These are phyloP conservation scores for Muricea muricata DNA, from an alignment of 92 coral and sea anemone genomes.

Conservation along the genomic window DNA sequence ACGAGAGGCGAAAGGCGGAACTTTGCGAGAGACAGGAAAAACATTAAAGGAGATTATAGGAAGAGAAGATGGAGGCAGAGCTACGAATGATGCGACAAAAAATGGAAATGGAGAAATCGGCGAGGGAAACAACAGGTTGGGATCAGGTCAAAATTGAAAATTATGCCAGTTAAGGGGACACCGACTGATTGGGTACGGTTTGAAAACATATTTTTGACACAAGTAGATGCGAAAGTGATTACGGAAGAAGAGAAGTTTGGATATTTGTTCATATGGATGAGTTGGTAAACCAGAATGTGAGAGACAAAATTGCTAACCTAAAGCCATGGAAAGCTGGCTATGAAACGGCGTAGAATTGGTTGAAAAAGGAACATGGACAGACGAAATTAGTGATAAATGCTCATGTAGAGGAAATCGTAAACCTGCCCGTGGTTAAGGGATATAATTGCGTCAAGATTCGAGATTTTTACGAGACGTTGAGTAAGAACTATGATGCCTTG, in stretches of 20 bases:
- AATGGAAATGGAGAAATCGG: background rate
- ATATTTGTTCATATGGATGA: constrained; percentile 50
- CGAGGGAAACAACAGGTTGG: background rate
- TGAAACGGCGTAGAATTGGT: constrained; percentile 60
- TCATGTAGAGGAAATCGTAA: constrained; percentile 61
- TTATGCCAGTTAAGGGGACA: background rate
- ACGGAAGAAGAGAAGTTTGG: constrained; percentile 64
- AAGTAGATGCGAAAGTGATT: constrained; percentile 49
- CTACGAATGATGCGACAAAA: background rate
- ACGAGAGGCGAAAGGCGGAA: background rate
- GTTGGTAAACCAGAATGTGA: constrained; percentile 48
- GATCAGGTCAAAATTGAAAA: background rate
- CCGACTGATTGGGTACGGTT: background rate
- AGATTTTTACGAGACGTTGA: constrained; percentile 50
- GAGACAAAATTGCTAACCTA: constrained; percentile 43
- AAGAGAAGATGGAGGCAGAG: no score
- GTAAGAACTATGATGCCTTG: constrained; percentile 36
- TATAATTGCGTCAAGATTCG: constrained; percentile 44
- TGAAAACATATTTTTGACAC: no score
- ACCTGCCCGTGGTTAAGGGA: constrained; percentile 51
- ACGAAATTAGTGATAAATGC: constrained; percentile 59
- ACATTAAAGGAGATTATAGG: background rate
- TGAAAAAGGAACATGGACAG: no score
- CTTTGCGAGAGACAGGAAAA: constrained; percentile 45
- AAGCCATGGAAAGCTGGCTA: constrained; percentile 64